Base-by-base conservation (phyloP, 23 tunicate genomes). In the Ciona savignyi region DNA sequence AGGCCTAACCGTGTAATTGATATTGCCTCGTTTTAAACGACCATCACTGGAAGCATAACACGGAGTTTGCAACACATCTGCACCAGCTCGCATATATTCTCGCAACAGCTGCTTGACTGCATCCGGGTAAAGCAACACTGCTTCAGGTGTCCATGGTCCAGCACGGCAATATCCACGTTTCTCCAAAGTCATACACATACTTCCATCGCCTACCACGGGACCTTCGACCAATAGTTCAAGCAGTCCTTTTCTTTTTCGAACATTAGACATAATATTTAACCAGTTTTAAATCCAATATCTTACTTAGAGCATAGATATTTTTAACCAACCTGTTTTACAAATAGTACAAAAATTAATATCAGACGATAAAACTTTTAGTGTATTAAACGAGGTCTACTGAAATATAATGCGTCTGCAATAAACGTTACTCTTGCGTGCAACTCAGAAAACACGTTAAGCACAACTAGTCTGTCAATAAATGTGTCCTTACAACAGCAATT, bases 121-220 rank as follows among this genome's bases (percentile, higher is more conserved):
- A 11, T 88, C 88, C 0, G 96, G 88, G 64, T 88, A 78, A 23
- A 68, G 61, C 19, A 88, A 30, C 29, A 83, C 87, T 1, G 96
- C 96, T 74, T 88, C 96, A 3, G 96, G 96, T 20, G 88, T 88
- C 79, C 79, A 88, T 23, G 60, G 75, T 4, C 87, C 87, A 19
- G 96, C 83, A 56, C 69, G 77, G 28, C 81, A 77, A 61, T 88
- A 88, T 3, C 96, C 96, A 60, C 96, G 34, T 35, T 82, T 88
- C 67, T 88, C 96, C 73, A 88, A 66, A 33, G 84, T 82, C 76
- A 88, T 73, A 70, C 84, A 77, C 87, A 88, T 88, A 80, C 96
- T 82, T 6, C 96, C 96, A 42, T 88, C 96, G n/a, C 96, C 96
- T 25, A 88, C 75, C 2, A 87, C 86, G 1, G 95, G 95, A 19